These are phyloP conservation scores for Hafferia zeledoni DNA, from an alignment of 2,797 vertebrate species.

Conservation along the genomic window DNA sequence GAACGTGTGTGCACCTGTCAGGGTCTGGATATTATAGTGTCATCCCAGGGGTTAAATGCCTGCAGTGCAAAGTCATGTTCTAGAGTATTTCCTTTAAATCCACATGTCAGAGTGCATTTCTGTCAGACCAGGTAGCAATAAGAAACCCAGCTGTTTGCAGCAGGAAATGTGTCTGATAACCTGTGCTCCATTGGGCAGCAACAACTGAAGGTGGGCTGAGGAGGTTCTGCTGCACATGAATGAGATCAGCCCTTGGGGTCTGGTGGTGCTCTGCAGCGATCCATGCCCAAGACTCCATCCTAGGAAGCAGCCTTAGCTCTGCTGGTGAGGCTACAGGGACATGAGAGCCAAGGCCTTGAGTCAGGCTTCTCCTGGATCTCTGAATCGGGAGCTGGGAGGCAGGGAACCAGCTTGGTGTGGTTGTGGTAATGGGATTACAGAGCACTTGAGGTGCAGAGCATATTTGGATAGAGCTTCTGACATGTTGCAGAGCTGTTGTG, in stretches of 20 bases:
- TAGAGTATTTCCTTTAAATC: not conserved
- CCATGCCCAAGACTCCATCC: not conserved
- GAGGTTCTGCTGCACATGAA: not conserved
- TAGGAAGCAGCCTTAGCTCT: not conserved
- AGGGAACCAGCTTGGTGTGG: not conserved
- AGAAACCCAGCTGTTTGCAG: not conserved
- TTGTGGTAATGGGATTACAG: not conserved
- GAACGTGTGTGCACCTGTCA: not conserved
- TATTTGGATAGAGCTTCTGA: not conserved
- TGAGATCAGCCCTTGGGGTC: not conserved
- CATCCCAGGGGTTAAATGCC: not conserved
- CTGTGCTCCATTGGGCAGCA: not conserved
- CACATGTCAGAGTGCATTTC: not conserved
- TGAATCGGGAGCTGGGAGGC: not conserved
- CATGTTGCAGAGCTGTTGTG: not conserved
- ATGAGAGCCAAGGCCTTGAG: not conserved
- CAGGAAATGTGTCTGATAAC: not conserved
- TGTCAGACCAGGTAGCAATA: not conserved
- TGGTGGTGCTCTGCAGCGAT: rapidly evolving
- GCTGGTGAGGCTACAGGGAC: not conserved
- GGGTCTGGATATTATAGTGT: not conserved
- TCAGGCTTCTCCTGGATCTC: not conserved
- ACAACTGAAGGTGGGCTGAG: not conserved
- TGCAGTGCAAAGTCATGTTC: not conserved
- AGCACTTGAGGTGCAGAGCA: not conserved